Percentiles rank a stretch among this genome's conserved stretches.
These are phyloP conservation scores for Lamprotornis superbus DNA, from an alignment of 2,113 vertebrate species.

Conservation along the genomic window DNA sequence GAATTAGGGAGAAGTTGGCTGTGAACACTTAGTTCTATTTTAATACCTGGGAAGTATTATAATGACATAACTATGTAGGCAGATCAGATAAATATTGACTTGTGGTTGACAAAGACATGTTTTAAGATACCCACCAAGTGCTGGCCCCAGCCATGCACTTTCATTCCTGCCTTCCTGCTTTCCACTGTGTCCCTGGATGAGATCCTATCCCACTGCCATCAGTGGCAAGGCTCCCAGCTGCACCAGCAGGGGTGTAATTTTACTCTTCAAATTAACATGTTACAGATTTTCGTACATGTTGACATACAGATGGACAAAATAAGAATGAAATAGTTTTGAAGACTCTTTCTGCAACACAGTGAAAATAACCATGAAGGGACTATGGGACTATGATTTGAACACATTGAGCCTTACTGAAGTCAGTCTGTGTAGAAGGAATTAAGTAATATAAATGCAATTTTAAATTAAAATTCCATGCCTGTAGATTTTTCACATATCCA, in stretches of 20 bases:
- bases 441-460: background rate
- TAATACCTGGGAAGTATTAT: background rate
- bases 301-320: background rate
- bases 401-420: background rate
- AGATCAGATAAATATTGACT: constrained; percentile 1
- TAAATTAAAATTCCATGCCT: background rate
- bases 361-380: background rate
- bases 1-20: background rate
- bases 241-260: background rate
- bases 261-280: background rate
- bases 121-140: background rate
- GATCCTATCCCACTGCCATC: background rate
- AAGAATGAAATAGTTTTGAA: background rate
- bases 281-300: accelerated
- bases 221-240: background rate
- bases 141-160: background rate
- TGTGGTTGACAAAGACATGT: background rate
- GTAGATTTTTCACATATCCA: background rate
- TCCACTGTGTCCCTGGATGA: background rate
- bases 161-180: background rate
- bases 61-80: background rate
- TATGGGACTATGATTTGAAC: background rate
- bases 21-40: background rate
- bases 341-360: background rate
- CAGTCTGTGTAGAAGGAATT: background rate